phyloP scores from a whole-genome alignment of 2,113 vertebrate species.

The Alectura lathami region DNA sequence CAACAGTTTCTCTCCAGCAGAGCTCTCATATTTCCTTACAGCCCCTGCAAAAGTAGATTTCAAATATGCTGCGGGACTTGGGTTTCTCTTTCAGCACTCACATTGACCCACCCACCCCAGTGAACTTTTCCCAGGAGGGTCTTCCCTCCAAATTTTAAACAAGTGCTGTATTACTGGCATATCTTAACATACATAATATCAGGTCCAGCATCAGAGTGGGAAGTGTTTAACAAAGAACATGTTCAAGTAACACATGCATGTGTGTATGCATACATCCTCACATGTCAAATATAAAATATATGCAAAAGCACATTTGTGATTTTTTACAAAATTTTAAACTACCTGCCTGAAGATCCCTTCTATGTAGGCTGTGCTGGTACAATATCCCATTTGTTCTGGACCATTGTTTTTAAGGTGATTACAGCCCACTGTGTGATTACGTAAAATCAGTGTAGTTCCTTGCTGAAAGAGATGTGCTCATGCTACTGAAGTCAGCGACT shows the following conservation, averaged over 20 bases:
- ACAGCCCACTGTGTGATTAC: neutral
- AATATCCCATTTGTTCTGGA: neutral
- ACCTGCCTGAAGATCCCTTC: neutral
- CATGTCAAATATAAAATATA: neutral
- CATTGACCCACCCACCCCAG: neutral
- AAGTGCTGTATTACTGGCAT: neutral
- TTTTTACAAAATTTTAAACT: neutral
- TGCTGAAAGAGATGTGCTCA: neutral
- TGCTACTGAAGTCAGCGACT: neutral
- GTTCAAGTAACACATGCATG: neutral
- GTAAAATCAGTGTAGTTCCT: neutral
- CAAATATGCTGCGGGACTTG: neutral
- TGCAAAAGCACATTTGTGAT: accelerated
- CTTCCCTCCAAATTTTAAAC: neutral
- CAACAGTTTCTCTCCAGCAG: neutral
- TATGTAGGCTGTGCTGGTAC: neutral
- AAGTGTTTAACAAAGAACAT: neutral
- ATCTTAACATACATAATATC: neutral
- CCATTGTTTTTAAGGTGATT: neutral
- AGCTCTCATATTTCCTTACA: constrained; percentile 34
- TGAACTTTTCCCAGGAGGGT: neutral
- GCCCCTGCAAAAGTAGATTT: neutral
- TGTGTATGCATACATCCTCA: neutral
- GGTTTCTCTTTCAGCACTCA: neutral
- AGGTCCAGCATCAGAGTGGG: neutral